Conservation (phyloP, 2,888 invertebrate species). For the Allygus modestus region DNA sequence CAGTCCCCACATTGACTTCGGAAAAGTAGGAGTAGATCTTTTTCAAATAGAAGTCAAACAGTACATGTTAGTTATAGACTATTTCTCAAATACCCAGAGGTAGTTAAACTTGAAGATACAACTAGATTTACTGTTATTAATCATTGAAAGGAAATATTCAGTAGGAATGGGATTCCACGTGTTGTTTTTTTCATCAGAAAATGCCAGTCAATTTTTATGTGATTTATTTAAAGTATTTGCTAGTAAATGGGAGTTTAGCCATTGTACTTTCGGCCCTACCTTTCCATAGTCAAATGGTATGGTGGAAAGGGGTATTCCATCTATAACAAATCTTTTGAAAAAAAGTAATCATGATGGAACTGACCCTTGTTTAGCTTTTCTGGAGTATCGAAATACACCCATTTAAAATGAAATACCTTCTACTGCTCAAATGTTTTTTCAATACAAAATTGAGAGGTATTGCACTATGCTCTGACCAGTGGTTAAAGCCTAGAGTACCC, state of each 20-base stretch:
- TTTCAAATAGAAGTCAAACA: not conserved
- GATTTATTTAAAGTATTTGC: not conserved
- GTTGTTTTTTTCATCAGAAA: constrained; percentile 15
- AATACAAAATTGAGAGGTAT: constrained; percentile 42
- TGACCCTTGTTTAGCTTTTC: constrained; percentile 46
- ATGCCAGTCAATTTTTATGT: not conserved
- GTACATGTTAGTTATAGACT: not conserved
- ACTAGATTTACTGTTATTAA: not conserved
- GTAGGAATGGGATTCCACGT: not conserved
- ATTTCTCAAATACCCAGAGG: not conserved
- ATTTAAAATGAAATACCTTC: constrained; percentile 39
- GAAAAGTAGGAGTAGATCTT: constrained; percentile 13
- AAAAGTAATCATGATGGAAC: constrained; percentile 17
- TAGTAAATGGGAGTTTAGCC: not conserved
- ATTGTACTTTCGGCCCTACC: not conserved
- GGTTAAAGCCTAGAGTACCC: not conserved
- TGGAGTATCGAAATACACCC: constrained; percentile 53
- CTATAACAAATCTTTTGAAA: constrained; percentile 36
- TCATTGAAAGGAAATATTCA: not conserved
- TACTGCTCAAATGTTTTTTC: constrained; percentile 50
- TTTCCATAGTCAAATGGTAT: constrained; percentile 63
- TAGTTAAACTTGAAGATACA: not conserved
- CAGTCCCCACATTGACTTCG: not conserved
- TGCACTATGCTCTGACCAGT: not conserved
- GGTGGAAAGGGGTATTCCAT: constrained; percentile 42